phyloP scores from a whole-genome alignment of 2,888 invertebrate genomes.

The Stratiomys singularior region DNA sequence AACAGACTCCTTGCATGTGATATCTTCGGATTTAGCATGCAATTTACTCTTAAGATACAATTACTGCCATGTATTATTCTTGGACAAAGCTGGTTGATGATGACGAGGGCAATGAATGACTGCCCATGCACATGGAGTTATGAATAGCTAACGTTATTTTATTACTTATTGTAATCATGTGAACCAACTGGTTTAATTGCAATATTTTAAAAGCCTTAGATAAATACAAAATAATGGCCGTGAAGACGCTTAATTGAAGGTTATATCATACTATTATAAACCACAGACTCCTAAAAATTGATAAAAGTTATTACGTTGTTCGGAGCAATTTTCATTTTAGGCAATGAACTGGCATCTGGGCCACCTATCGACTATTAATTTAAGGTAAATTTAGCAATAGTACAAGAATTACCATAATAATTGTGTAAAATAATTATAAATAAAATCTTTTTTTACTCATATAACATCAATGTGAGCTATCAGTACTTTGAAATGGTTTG shows the following conservation, averaged over 20 bases:
- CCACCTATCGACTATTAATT: no score
- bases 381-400: no score
- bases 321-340: no score
- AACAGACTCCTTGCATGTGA: neutral
- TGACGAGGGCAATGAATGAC: slow-evolving; percentile 13
- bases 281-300: no score
- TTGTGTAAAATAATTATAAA: no score
- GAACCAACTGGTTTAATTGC: neutral
- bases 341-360: no score
- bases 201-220: neutral
- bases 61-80: neutral
- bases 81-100: neutral
- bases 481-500: no score
- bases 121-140: neutral
- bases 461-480: no score
- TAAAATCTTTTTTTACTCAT: no score
- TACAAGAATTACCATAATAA: no score
- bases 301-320: no score
- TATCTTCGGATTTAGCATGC: neutral
- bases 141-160: neutral
- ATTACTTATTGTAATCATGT: neutral
- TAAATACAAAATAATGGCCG: neutral
- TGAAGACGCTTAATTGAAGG: neutral
- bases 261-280: neutral
- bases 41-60: neutral